Conservation (phyloP, 2,113 vertebrate species). For the Sciurus niger region DNA sequence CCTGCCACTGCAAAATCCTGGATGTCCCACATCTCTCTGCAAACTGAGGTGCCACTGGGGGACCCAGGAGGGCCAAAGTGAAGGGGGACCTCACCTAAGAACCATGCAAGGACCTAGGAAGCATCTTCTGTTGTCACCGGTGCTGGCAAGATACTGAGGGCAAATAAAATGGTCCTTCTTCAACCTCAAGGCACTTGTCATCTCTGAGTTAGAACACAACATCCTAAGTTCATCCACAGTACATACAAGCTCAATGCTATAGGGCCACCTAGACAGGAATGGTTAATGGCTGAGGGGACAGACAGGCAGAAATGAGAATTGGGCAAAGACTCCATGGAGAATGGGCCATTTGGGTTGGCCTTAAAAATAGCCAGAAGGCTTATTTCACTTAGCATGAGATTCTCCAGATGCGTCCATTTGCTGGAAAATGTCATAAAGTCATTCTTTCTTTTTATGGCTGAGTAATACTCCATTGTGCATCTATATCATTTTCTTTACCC, state of each 20-base stretch:
- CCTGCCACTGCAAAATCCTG: not conserved
- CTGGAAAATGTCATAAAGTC: no score
- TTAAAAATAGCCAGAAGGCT: not conserved
- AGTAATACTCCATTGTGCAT: no score
- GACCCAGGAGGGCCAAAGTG: not conserved
- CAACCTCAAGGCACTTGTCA: not conserved
- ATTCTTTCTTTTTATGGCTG: no score
- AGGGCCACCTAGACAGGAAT: not conserved
- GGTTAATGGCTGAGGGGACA: not conserved
- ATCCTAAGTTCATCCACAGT: not conserved
- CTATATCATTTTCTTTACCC: no score
- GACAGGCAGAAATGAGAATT: not conserved
- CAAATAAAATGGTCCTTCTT: not conserved
- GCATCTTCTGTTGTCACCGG: fast-evolving
- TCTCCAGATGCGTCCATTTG: no score
- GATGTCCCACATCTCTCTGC: not conserved
- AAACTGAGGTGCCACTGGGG: not conserved
- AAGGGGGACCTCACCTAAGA: not conserved
- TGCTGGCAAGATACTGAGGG: not conserved
- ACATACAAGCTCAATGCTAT: not conserved
- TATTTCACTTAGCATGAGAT: no score
- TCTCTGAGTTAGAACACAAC: not conserved
- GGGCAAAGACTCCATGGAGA: not conserved
- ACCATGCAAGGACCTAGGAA: not conserved
- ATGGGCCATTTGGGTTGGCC: not conserved